Base-by-base conservation (phyloP, 2,888 invertebrate species). In the Malachius bipustulatus region DNA sequence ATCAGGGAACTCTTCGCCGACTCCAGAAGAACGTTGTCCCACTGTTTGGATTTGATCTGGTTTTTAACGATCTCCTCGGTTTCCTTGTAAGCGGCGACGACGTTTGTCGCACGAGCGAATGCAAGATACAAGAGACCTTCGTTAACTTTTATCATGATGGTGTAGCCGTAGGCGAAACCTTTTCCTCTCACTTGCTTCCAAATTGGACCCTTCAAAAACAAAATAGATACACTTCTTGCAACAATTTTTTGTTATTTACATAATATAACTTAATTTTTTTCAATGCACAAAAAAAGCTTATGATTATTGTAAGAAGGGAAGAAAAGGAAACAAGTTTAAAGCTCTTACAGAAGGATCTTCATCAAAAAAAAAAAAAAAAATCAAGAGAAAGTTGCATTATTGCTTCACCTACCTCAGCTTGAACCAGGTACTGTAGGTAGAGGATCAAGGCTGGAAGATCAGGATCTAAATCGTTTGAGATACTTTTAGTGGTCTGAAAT, bases 1-100 rank as follows among this genome's bases (percentile, higher is more conserved):
- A 90, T 75, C n/a, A 87, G 69, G 10, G 88, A 85, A 54, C 87
- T 83, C 52, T 77, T 81, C 0, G 89, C 89, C 0, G 88, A 82
- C 48, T 82, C 83, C 48, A 89, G 72, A 38, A 89, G 66, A 27
- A 79, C 73, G 6, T 69, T 65, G 39, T 84, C 82, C 71, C 88
- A 83, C 34, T 70, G 66, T 16, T 69, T 66, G 0, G 72, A 70
- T 2, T 63, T 58, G 15, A 82, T 54, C 51, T 77, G 79, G 35
- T 67, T 66, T 51, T 78, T 79, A 52, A 88, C 64, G 41, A 89
- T 82, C 16, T 69, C 64, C 56, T 75, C 75, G 1, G 83, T 75
- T 64, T 83, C 82, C 50, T 72, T 75, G 61, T 83, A 91, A 0
- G 90, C 88, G 26, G 71, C 77, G 4, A 79, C 67, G 1, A 83